Percentiles rank a stretch among this genome's conserved stretches.
These are phyloP conservation scores for Caenorhabditis latens DNA, from an alignment of 1,140 invertebrate genomes.

Conservation along the genomic window DNA sequence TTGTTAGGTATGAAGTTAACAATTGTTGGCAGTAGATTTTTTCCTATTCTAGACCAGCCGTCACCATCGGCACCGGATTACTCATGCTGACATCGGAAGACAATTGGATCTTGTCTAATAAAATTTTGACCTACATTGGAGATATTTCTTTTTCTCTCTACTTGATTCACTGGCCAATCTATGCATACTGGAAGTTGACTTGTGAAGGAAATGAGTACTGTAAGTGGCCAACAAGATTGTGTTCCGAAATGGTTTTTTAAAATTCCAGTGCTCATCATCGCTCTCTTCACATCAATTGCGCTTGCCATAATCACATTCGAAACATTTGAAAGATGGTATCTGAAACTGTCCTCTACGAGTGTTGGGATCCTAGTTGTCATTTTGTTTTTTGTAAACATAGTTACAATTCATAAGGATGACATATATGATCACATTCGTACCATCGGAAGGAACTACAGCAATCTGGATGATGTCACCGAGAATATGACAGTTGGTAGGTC, in stretches of 20 bases:
- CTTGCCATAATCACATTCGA: not conserved
- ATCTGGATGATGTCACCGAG: not conserved
- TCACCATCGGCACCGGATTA: conserved; percentile 16
- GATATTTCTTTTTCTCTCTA: conserved; percentile 34
- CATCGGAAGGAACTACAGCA: not conserved
- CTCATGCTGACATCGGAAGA: conserved; percentile 19
- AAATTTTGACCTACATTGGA: conserved; percentile 3
- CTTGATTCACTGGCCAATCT: conserved; percentile 48
- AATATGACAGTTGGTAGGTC: not conserved
- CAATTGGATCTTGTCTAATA: not conserved
- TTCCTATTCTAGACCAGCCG: not conserved
- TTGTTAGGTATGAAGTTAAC: too few species aligned
- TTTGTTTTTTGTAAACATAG: not conserved
- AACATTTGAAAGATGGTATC: not conserved
- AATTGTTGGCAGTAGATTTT: too few species aligned
- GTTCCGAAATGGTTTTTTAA: too few species aligned
- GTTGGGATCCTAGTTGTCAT: not conserved
- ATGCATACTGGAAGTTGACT: conserved; percentile 33
- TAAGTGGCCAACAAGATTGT: not conserved
- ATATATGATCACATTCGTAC: not conserved
- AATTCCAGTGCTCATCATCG: not conserved
- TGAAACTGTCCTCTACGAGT: conserved; percentile 16
- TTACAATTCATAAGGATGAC: not conserved
- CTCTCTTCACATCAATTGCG: not conserved
- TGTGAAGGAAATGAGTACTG: conserved; percentile 7